These are phyloP conservation scores for Hemithea aestivaria DNA, from an alignment of 2,888 invertebrate genomes.

Conservation along the genomic window DNA sequence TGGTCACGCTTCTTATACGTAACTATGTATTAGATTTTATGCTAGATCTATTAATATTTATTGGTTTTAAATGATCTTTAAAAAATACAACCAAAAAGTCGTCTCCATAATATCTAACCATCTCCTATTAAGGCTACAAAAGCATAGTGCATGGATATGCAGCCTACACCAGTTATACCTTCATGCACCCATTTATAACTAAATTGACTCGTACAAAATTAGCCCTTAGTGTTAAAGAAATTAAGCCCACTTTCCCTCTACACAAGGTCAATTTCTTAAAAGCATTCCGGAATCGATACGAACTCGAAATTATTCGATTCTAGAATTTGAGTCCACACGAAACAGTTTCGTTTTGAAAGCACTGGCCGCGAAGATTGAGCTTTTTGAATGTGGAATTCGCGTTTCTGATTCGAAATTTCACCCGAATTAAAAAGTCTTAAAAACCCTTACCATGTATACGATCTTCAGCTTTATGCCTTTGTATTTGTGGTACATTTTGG, in stretches of 20 bases:
- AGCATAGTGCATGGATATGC: constrained; percentile 70
- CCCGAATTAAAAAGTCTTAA: constrained; percentile 34
- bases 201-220: constrained; percentile 40
- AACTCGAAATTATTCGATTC: constrained; percentile 24
- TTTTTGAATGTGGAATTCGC: constrained; percentile 39
- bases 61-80: background rate
- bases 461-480: constrained; percentile 18
- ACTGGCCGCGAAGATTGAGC: constrained; percentile 26
- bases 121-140: constrained; percentile 61
- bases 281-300: constrained; percentile 32
- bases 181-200: constrained; percentile 58
- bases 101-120: constrained; percentile 37
- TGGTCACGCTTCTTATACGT: too few relatives aligned
- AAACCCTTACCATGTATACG: background rate
- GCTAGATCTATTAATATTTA: too few relatives aligned
- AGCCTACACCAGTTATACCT: constrained; percentile 37
- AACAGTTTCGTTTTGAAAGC: constrained; percentile 33
- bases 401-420: constrained; percentile 56
- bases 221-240: constrained; percentile 37
- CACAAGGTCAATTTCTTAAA: constrained; percentile 38
- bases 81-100: constrained; percentile 28
- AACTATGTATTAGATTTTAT: too few relatives aligned
- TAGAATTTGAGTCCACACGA: constrained; percentile 18
- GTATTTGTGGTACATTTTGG: constrained; percentile 31
- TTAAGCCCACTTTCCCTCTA: constrained; percentile 42